phyloP scores from a whole-genome alignment of 2,888 invertebrate species.

The Temnothorax ravouxi region DNA sequence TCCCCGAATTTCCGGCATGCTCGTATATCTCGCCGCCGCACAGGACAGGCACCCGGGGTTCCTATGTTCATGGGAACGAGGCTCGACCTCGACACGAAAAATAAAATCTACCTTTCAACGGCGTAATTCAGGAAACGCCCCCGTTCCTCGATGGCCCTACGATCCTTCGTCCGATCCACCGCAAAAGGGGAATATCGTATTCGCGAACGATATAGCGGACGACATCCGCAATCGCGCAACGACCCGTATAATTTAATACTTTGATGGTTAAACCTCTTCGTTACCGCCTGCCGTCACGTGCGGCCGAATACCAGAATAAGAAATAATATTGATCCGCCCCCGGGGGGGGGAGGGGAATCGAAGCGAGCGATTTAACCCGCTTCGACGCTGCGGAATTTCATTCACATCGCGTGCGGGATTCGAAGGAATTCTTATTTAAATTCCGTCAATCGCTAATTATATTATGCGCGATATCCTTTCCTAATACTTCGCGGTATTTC shows the following conservation, averaged over 20 bases:
- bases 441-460: conserved; percentile 50
- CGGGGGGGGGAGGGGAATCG: too few species aligned
- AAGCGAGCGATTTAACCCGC: neutral
- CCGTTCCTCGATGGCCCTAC: conserved; percentile 5
- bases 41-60: neutral
- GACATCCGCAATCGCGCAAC: neutral
- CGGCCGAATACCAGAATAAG: neutral
- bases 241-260: conserved; percentile 23
- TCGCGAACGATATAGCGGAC: neutral
- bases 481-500: neutral
- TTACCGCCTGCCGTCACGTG: neutral
- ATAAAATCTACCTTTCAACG: conserved; percentile 45
- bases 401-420: conserved; percentile 26
- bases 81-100: neutral
- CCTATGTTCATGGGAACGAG: neutral
- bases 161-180: neutral
- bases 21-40: conserved; percentile 44
- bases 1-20: conserved; percentile 51
- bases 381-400: conserved; percentile 26
- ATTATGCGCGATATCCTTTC: conserved; percentile 11
- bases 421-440: conserved; percentile 46
- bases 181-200: conserved; percentile 8
- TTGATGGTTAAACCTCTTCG: conserved; percentile 11
- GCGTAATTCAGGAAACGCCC: conserved; percentile 24
- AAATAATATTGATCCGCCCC: conserved; percentile 45